These are phyloP conservation scores for Boloria euphrosyne DNA, from an alignment of 2,888 invertebrate species.

Conservation along the genomic window DNA sequence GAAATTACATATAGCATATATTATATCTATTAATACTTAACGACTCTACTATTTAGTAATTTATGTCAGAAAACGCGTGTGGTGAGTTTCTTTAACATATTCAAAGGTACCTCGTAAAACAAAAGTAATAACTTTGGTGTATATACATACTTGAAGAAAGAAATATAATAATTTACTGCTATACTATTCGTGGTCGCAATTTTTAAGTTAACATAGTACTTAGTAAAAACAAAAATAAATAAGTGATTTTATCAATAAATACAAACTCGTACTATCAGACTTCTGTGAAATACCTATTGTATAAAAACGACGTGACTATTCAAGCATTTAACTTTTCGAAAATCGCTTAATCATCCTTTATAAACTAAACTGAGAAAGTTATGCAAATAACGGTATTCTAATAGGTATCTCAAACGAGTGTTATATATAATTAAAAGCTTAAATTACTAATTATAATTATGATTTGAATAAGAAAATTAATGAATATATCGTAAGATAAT, in stretches of 20 bases:
- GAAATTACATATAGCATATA: neutral
- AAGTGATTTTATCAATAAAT: too few relatives aligned
- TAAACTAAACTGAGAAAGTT: slow-evolving; percentile 29
- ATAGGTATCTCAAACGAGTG: slow-evolving; percentile 23
- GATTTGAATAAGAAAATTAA: slow-evolving; percentile 4
- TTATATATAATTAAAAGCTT: slow-evolving; percentile 22
- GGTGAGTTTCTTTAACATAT: neutral
- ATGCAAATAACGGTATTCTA: slow-evolving; percentile 29
- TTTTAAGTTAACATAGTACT: too few relatives aligned
- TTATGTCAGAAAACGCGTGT: slow-evolving; percentile 20
- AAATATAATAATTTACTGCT: too few relatives aligned
- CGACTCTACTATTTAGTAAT: slow-evolving; percentile 5
- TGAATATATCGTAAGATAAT: neutral
- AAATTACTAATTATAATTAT: slow-evolving; percentile 17
- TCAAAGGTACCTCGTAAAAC: too few relatives aligned
- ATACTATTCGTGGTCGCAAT: too few relatives aligned
- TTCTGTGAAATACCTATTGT: too few relatives aligned
- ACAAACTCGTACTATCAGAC: too few relatives aligned
- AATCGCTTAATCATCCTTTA: slow-evolving; percentile 33
- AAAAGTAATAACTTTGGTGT: too few relatives aligned
- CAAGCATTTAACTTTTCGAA: slow-evolving; percentile 18
- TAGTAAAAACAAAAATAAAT: too few relatives aligned
- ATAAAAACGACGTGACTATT: slow-evolving; percentile 18
- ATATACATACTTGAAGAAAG: too few relatives aligned
- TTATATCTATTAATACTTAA: slow-evolving; percentile 11